Percentiles rank a stretch among this genome's conserved stretches.
Conservation (phyloP, 2,113 vertebrate species). For the Pithys albifrons region DNA sequence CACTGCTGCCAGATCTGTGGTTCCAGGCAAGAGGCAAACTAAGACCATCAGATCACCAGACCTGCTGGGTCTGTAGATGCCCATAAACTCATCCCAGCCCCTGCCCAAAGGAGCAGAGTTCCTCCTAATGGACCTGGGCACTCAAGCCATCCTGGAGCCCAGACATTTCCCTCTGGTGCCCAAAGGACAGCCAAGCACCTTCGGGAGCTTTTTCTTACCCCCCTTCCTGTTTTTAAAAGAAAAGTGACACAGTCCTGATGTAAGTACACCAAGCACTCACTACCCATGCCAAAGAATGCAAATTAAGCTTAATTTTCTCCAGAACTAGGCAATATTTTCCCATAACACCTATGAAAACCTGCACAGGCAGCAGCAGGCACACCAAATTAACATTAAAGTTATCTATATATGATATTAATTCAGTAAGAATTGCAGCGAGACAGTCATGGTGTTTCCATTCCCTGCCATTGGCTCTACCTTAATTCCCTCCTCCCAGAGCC, state of each 20-base stretch:
- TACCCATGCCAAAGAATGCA: not conserved
- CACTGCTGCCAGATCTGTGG: accelerated
- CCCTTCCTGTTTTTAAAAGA: not conserved
- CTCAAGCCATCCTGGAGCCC: not conserved
- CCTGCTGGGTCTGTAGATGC: not conserved
- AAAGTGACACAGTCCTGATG: not conserved
- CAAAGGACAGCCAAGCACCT: not conserved
- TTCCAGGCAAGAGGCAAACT: not conserved
- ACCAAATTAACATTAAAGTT: not conserved
- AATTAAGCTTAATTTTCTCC: not conserved
- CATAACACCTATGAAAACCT: not conserved
- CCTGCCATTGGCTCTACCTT: not conserved
- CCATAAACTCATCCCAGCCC: not conserved
- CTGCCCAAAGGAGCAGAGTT: not conserved
- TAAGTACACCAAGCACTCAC: not conserved
- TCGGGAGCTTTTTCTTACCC: accelerated
- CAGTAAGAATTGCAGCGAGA: not conserved
- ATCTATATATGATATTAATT: not conserved
- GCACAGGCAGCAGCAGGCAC: not conserved
- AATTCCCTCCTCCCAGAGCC: not conserved
- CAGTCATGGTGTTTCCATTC: not conserved
- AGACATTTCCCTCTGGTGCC: not conserved
- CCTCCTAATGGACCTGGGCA: not conserved
- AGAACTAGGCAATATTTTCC: not conserved
- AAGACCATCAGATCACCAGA: not conserved